Evolutionary conservation across 2,888 invertebrate species (phyloP).

Genomic region (Zhengitettix transpicula): DNA sequence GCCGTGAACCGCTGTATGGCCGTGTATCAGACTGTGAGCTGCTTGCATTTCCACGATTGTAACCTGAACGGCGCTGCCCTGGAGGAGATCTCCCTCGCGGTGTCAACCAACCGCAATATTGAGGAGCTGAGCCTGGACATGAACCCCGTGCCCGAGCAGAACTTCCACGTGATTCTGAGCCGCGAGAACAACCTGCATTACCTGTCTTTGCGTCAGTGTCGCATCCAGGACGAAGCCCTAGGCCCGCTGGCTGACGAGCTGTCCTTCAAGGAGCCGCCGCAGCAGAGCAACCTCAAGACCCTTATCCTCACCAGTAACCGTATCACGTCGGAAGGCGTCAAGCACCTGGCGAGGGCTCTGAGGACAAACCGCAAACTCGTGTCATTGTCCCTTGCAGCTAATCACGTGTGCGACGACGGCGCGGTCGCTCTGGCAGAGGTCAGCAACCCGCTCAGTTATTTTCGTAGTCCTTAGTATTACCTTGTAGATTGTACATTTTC

Average conservation of each 20-base stretch:
- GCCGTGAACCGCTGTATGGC: not conserved
- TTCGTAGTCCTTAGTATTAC: no score
- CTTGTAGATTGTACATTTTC: no score
- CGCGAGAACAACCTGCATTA: not conserved
- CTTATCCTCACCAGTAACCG: not conserved
- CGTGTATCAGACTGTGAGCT: not conserved
- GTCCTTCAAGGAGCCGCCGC: not conserved
- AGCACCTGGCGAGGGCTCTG: not conserved
- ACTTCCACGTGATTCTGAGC: not conserved
- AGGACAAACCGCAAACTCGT: not conserved
- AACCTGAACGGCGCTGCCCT: not conserved
- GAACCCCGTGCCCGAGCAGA: not conserved
- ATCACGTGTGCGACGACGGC: not conserved
- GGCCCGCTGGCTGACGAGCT: not conserved
- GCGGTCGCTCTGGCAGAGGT: not conserved
- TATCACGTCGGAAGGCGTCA: not conserved
- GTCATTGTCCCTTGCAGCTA: not conserved
- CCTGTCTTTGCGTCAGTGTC: not conserved
- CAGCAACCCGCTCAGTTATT: no score
- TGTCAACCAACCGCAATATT: not conserved
- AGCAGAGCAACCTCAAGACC: not conserved
- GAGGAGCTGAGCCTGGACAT: not conserved
- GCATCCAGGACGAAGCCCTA: not conserved
- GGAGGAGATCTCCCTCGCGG: not conserved
- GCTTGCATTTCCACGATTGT: not conserved